Base-by-base conservation (phyloP, 2,797 vertebrate genomes). In the Melanotaenia nigrans region DNA sequence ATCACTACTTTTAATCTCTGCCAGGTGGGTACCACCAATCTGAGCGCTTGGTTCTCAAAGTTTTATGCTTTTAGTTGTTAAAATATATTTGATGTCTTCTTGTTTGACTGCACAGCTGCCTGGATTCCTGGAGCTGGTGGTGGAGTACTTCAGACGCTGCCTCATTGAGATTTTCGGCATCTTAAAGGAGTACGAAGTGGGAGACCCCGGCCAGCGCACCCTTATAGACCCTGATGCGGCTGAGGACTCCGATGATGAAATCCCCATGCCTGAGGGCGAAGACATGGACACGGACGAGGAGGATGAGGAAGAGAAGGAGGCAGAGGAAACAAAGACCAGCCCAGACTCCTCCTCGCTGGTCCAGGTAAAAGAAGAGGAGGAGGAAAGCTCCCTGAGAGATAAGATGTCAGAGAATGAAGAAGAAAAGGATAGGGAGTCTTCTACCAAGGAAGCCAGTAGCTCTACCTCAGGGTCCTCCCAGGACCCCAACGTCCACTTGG, bases 161-260 rank as follows among this genome's bases (percentile, higher is more conserved):
- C 95, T 99, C 88, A 99, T 99, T 0, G 96, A 99, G 92, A 98
- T 99, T 89, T 99, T 98, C 81, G 97, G 96, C 89, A 99, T 99
- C 89, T 89, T 99, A 78, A 98, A 97, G 88, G 97, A 99, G 89
- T 99, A 99, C 1, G 98, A 99, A 88, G 97, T 99, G 63, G 98
- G 98, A 83, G 96, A 99, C 87, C 96, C 96, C 36, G 97, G 96
- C 68, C 98, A 99, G 90, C 96, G 96, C 91, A 97, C 95, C 71
- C 95, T 99, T 77, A 92, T 98, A 74, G 95, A 97, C 85, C 97
- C 96, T 1, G 91, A 96, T 64, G 95, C 94, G 67, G 92, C 94
- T 45, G 95, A 95, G 42, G 94, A 95, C 80, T 94, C 94, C 45
- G 95, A 96, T 55, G 93, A 95, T 61, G 94, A 95, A 0, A 79